Evolutionary conservation across 2,888 invertebrate genomes (phyloP).

Genomic region (Merodon equestris): DNA sequence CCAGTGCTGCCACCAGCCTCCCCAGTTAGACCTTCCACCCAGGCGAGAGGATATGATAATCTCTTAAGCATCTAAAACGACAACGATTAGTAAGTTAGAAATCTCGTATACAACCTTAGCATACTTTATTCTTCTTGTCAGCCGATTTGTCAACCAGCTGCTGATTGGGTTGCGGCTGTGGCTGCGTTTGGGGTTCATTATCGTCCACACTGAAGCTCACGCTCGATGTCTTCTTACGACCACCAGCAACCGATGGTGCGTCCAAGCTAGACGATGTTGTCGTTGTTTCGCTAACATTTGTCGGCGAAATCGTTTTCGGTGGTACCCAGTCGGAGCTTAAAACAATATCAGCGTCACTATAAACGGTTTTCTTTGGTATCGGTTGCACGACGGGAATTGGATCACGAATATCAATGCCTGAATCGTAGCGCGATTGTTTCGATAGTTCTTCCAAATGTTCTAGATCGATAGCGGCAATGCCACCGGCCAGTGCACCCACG

Average conservation of each 20-base stretch:
- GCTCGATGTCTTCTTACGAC: conserved; percentile 85
- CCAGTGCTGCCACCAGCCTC: conserved; percentile 81
- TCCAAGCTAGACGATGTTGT: conserved; percentile 75
- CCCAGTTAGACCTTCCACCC: conserved; percentile 93
- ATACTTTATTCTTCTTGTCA: conserved; percentile 88
- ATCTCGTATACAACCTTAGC: not conserved
- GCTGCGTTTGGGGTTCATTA: conserved; percentile 76
- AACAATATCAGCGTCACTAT: conserved; percentile 93
- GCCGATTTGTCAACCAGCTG: conserved; percentile 73
- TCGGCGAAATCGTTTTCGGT: conserved; percentile 88
- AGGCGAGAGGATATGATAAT: conserved; percentile 92
- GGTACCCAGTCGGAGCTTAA: conserved; percentile 93
- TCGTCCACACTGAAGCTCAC: conserved; percentile 87
- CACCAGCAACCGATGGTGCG: conserved; percentile 71
- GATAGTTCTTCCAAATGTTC: conserved; percentile 83
- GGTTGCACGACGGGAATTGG: conserved; percentile 84
- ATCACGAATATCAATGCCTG: conserved; percentile 92
- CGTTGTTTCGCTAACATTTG: conserved; percentile 82
- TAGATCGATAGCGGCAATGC: conserved; percentile 76
- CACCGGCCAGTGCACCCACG: conserved; percentile 59
- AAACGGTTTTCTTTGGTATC: conserved; percentile 81
- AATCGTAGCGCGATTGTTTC: conserved; percentile 92
- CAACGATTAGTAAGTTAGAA: too few relatives aligned
- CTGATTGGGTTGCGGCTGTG: conserved; percentile 66
- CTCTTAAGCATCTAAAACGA: conserved; percentile 92